Percentiles rank a stretch among this genome's conserved stretches.
These are phyloP conservation scores for Thalassophryne amazonica DNA, from an alignment of 2,797 vertebrate genomes.

Conservation along the genomic window DNA sequence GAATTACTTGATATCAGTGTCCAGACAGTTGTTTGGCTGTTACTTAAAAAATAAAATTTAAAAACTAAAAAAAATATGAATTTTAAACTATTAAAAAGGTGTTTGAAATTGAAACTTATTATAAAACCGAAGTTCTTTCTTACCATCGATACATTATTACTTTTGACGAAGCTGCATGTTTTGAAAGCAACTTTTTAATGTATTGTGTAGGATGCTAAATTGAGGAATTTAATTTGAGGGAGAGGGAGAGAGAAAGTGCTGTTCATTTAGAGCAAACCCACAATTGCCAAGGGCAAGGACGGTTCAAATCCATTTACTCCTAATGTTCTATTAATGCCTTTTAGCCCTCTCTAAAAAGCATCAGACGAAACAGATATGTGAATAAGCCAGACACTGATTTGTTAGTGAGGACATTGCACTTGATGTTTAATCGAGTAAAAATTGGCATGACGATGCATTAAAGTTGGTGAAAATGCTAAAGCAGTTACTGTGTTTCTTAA, in stretches of 20 bases:
- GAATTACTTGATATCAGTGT: constrained; percentile 52
- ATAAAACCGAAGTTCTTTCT: constrained; percentile 16
- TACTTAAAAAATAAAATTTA: too few species aligned
- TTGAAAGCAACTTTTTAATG: constrained; percentile 31
- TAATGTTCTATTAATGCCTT: constrained; percentile 70
- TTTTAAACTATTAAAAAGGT: constrained; percentile 51
- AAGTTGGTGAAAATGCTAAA: background rate
- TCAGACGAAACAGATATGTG: constrained; percentile 17
- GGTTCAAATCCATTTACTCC: constrained; percentile 71
- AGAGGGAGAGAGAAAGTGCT: constrained; percentile 26
- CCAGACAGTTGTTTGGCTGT: constrained; percentile 57
- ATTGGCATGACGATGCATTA: background rate
- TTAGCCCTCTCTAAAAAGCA: constrained; percentile 35
- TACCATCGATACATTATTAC: constrained; percentile 6
- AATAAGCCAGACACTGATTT: constrained; percentile 3
- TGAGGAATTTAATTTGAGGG: constrained; percentile 47
- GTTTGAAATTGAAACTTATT: constrained; percentile 36
- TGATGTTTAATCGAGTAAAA: background rate
- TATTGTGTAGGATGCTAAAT: constrained; percentile 42
- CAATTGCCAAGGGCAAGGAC: constrained; percentile 57
- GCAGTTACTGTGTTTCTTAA: too few species aligned
- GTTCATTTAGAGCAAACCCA: constrained; percentile 62
- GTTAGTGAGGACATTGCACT: background rate
- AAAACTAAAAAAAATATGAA: too few species aligned
- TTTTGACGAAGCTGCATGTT: constrained; percentile 17